These are phyloP conservation scores for Calliopum simillimum DNA, from an alignment of 2,888 invertebrate genomes.

Conservation along the genomic window DNA sequence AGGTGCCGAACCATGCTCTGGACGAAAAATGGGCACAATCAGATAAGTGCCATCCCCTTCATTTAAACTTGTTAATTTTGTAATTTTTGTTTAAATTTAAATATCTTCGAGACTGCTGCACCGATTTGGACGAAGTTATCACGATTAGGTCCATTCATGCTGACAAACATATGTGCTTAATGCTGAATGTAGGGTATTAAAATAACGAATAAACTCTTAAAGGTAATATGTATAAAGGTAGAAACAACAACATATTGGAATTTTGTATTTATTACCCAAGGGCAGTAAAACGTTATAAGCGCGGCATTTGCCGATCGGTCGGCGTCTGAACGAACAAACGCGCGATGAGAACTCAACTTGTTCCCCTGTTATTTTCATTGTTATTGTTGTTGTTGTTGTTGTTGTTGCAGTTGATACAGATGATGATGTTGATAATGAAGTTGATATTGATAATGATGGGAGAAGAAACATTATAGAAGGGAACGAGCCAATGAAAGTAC, in stretches of 20 bases:
- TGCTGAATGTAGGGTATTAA: not conserved
- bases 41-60: too few species aligned
- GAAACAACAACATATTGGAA: constrained; percentile 28
- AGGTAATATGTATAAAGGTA: not conserved
- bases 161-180: not conserved
- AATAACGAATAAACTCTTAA: not conserved
- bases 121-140: too few species aligned
- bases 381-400: too few species aligned
- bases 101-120: too few species aligned
- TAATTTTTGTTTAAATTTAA: too few species aligned
- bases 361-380: too few species aligned
- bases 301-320: not conserved
- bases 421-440: not conserved
- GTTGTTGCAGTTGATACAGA: not conserved
- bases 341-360: not conserved
- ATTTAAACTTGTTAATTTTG: too few species aligned
- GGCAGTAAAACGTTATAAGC: constrained; percentile 21
- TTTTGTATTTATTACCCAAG: constrained; percentile 24
- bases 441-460: not conserved
- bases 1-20: too few species aligned
- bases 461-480: too few species aligned
- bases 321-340: not conserved
- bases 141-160: too few species aligned
- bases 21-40: too few species aligned
- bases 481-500: too few species aligned